Evolutionary conservation across 2,113 vertebrate species (phyloP), one percentile per base, ranked within the genome.

Genomic region (Halcyon senegalensis): DNA sequence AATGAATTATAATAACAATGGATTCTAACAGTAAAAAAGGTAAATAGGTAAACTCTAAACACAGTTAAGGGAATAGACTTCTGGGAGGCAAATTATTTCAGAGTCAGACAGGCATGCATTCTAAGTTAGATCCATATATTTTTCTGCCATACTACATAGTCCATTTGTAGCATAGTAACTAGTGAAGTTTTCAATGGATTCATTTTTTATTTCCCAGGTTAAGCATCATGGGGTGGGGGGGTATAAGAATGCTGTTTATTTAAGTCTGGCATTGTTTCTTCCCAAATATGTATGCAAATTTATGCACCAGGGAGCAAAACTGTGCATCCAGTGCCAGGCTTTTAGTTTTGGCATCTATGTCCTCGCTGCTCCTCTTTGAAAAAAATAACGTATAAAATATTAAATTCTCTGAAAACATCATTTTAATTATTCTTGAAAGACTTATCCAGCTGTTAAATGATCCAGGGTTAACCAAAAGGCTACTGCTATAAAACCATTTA

Each of bases 361-460:
- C 93, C 91, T 87, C 84, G 70, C 67, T 74, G 75, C 27, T 93
- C 20, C 41, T 67, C 19, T 60, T 90, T 70, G 87, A 94, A 89
- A 93, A 66, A 87, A 92, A 48, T 17, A 35, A 73, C 68, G 73
- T 93, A 41, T 94, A 87, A 94, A 94, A 93, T 93, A 95, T 74
- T 89, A 90, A 94, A 91, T 87, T 86, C 88, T 83, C 87, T 87
- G 68, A 83, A 83, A 95, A 76, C 89, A 96, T 67, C 0, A 53
- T 94, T 95, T 90, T 93, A 95, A 94, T 96, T 92, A 91, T 84
- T 85, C 89, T 94, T 96, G 77, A 92, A 95, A 96, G 87, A 95
- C 74, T 74, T 93, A 73, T 39, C 75, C 84, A 90, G 90, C 85
- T 93, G 89, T 96, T 91, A 94, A 94, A 89, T 89, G 87, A 82